Conservation (phyloP, 2,888 invertebrate genomes). For the Chloroclystis v-ata region DNA sequence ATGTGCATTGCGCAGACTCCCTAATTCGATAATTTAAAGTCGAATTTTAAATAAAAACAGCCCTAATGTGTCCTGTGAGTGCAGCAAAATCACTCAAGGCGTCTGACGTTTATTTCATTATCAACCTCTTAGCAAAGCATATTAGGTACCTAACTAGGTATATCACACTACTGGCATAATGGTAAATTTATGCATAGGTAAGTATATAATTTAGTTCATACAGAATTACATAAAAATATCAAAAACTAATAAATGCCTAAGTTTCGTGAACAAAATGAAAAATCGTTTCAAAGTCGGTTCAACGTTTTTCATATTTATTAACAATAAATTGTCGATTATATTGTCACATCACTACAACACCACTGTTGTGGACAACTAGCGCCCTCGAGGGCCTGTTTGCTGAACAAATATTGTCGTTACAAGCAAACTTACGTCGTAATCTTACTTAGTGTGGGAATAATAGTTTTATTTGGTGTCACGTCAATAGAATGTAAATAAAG, state of each 20-base stretch:
- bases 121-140: too few species aligned
- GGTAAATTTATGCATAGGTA: too few species aligned
- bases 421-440: slow-evolving; percentile 62
- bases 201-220: too few species aligned
- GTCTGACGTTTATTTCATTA: too few species aligned
- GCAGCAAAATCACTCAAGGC: too few species aligned
- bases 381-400: slow-evolving; percentile 49
- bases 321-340: background rate
- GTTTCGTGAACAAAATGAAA: too few species aligned
- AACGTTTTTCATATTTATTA: background rate
- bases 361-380: slow-evolving; percentile 63
- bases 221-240: too few species aligned
- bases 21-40: background rate
- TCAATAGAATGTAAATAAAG: slow-evolving; percentile 13
- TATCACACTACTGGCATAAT: too few species aligned
- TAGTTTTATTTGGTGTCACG: slow-evolving; percentile 35
- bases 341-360: slow-evolving; percentile 31
- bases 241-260: too few species aligned
- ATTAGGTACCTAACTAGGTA: too few species aligned
- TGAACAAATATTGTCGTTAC: slow-evolving; percentile 65
- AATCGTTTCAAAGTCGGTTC: background rate
- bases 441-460: slow-evolving; percentile 52
- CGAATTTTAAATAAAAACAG: too few species aligned
- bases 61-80: too few species aligned
- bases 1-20: slow-evolving; percentile 3